Conservation (phyloP, 2,888 invertebrate species). For the Caenorhabditis becei region DNA sequence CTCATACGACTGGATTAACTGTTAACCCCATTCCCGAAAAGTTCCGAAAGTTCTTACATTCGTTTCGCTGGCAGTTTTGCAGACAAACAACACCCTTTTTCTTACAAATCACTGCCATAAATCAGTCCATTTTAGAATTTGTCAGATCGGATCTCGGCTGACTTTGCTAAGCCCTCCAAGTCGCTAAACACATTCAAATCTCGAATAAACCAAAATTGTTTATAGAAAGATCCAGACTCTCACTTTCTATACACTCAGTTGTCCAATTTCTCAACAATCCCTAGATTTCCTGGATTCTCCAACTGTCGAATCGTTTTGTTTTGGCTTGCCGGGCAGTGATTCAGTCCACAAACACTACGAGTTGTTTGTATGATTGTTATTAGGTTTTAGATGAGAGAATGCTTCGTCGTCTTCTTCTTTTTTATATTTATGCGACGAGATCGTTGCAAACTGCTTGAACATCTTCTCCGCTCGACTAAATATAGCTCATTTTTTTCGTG, state of each 20-base stretch:
- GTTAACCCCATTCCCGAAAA: conserved; percentile 41
- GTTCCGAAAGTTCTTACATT: conserved; percentile 34
- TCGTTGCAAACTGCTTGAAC: conserved; percentile 37
- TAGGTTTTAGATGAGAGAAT: conserved; percentile 54
- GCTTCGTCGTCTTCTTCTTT: conserved; percentile 38
- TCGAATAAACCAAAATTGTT: conserved; percentile 38
- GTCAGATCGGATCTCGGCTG: conserved; percentile 35
- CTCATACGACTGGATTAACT: conserved; percentile 44
- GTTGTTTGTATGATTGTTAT: conserved; percentile 58
- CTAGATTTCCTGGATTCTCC: background rate
- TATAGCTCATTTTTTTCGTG: conserved; percentile 49
- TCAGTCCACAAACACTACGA: conserved; percentile 32
- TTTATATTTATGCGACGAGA: conserved; percentile 35
- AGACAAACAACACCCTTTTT: conserved; percentile 16
- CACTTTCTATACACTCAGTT: background rate
- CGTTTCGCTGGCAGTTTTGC: conserved; percentile 14
- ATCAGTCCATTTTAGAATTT: conserved; percentile 25
- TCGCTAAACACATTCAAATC: too few relatives aligned
- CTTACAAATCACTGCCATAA: conserved; percentile 11
- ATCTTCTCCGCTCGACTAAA: conserved; percentile 18
- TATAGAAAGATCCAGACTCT: conserved; percentile 7
- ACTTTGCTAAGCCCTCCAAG: too few relatives aligned
- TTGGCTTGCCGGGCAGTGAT: conserved; percentile 16
- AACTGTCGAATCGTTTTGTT: background rate
- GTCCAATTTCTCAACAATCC: background rate